These are phyloP conservation scores for Nansenia antarctica DNA, from an alignment of 2,113 vertebrate genomes.

Conservation along the genomic window DNA sequence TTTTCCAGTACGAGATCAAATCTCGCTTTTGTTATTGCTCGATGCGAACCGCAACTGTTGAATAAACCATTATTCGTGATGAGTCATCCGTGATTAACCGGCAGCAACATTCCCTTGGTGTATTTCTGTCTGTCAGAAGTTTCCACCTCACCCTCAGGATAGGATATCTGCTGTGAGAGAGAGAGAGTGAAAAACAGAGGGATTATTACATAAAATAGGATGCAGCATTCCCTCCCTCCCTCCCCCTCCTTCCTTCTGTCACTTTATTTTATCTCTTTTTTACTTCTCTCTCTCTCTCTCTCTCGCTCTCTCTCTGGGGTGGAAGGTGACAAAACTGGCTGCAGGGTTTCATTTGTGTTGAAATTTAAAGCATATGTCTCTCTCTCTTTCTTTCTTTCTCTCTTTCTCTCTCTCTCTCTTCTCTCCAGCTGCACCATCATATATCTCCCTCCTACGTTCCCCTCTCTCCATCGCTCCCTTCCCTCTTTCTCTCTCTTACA, in stretches of 20 bases:
- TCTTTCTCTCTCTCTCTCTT: background rate
- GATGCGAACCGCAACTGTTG: too few relatives aligned
- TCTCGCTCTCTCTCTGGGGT: constrained; percentile 3
- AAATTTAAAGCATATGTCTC: constrained; percentile 32
- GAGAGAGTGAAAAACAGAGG: too few relatives aligned
- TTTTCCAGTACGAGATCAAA: too few relatives aligned
- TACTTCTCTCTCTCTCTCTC: too few relatives aligned
- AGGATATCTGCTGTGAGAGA: background rate
- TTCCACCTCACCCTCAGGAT: background rate
- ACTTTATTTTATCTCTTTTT: too few relatives aligned
- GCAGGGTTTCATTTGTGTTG: constrained; percentile 20
- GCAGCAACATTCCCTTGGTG: too few relatives aligned
- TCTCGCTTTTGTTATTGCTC: too few relatives aligned
- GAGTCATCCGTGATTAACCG: too few relatives aligned
- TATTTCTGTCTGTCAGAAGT: background rate
- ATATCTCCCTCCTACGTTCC: background rate
- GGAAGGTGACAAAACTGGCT: constrained; percentile 13
- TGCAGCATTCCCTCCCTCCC: background rate
- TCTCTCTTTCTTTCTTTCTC: background rate
- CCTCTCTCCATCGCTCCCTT: background rate
- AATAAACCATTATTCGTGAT: too few relatives aligned
- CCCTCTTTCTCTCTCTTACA: background rate
- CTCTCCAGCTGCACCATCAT: background rate
- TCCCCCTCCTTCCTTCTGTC: background rate
- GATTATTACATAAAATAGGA: background rate